A percentile compares a stretch with the other conserved stretches of the same genome.
Conservation (phyloP, 2,888 invertebrate species). For the Flexamia atlantica region DNA sequence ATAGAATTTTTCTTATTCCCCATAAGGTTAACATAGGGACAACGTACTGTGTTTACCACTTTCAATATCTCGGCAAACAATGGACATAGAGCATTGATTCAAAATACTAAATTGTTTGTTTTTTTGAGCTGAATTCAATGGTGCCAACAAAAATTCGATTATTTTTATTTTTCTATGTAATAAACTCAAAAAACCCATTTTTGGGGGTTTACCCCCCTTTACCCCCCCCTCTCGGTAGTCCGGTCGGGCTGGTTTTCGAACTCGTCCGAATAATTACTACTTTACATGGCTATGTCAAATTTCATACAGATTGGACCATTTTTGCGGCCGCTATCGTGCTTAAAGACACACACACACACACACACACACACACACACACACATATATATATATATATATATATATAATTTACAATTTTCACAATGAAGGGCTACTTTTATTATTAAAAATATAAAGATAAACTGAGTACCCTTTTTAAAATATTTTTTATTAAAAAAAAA, state of each 20-base stretch:
- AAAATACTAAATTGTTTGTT: background rate
- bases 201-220: no score
- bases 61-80: background rate
- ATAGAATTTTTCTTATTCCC: no score
- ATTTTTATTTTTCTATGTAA: background rate
- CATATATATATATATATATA: conserved; percentile 15
- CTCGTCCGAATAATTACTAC: background rate
- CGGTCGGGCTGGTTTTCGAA: background rate
- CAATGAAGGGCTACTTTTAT: no score
- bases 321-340: background rate
- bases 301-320: background rate
- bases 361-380: conserved; percentile 40
- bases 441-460: no score
- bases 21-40: background rate
- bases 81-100: background rate
- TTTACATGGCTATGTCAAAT: background rate
- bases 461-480: no score
- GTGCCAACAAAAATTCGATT: background rate
- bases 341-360: conserved; percentile 47
- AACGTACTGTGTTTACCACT: no score
- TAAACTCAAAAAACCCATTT: no score
- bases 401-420: no score
- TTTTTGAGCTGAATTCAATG: background rate
- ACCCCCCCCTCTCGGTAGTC: background rate
- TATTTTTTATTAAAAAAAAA: no score